Base-by-base conservation (phyloP, 1,140 invertebrate genomes). In the Zaprionus tsacasi region DNA sequence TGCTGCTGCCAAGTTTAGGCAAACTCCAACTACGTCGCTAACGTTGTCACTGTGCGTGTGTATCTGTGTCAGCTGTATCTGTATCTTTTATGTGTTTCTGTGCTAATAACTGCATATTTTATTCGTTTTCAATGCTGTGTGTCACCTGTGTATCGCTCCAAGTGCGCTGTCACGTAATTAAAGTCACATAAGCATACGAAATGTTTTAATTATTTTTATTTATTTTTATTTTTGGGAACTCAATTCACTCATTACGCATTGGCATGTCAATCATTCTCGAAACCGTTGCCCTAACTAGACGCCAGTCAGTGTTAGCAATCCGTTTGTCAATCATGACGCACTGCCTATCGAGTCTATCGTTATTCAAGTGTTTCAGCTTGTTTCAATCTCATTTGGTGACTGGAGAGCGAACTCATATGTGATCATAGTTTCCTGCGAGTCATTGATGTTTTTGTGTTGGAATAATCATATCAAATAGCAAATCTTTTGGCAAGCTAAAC, bases 111-210 rank as follows among this genome's bases (percentile, higher is more conserved):
- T 86, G 79, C 78, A 88, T 88, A 88, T 85, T 81, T 81, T 81
- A 81, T 89, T 79, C 73, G 65, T 78, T 88, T 88, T 80, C 80
- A 88, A 88, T 83, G 82, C 76, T 81, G 48, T 81, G 48, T 71
- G 61, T 55, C 38, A 61, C 52, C 63, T 21, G 25, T 27, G 25
- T 27, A 27, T 27, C 52, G 36, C 52, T 65, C 61, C 76, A 81
- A 76, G 54, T 78, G 60, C 56, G 75, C 78, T 74, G 85, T 88
- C 85, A 89, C 85, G 85, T 88, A 85, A 88, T 88, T 88, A 81
- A 88, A 89, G 64, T 78, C 81, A 68, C 80, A 74, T 75, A 77
- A 88, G 76, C 70, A 75, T 72, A 82, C 68, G 72, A 72, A 78
- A 66, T 61, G 64, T 77, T 71, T 50, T 79, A 77, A 67, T 63